Evolutionary conservation across 2,888 invertebrate genomes (phyloP), one percentile per base, ranked within the genome.

Genomic region (Macrophya annulata): DNA sequence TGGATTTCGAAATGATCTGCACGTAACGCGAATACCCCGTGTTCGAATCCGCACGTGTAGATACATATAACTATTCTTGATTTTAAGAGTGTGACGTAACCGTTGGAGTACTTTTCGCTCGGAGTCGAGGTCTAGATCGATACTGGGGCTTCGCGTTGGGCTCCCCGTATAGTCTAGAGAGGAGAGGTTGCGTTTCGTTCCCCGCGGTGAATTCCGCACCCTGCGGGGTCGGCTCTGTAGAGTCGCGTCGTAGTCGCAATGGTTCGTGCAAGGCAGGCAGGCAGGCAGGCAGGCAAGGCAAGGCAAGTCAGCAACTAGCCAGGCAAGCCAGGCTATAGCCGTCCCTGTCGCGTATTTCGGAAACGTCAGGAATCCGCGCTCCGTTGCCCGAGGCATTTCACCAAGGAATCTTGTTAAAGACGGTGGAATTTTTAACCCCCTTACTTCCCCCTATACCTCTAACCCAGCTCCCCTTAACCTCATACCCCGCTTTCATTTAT

Each of bases 321-420:
- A 45, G 37, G n/a, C n/a, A n/a, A 25, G 37, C 55, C 51, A n/a
- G 55, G 55, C 51, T 65, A 25, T 77, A 59, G 48, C 31, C 45
- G n/a, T 3, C 68, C 51, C 68, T 48, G 68, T 71, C 83, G 83
- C 68, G 83, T 83, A 83, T 83, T 83, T 83, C 83, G 83, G 48
- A 83, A 68, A 83, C 83, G 83, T 48, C 55, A 68, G 83, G 83
- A 83, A 83, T 83, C 83, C 83, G 83, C 83, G 83, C 37, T 45
- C 25, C 83, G 45, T 43, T 68, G 68, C 83, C 83, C 83, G 68
- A 65, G 83, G 83, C 83, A 83, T 83, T 83, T 83, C 83, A 83
- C 83, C 83, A 59, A 83, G 83, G 83, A 83, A 83, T 83, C 83
- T 83, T 83, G 83, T 83, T 83, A 83, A 83, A 83, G 83, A 83